Percentiles rank a stretch among this genome's conserved stretches.
These are phyloP conservation scores for Hydrolagus affinis DNA, from an alignment of 2,113 vertebrate genomes.

Conservation along the genomic window DNA sequence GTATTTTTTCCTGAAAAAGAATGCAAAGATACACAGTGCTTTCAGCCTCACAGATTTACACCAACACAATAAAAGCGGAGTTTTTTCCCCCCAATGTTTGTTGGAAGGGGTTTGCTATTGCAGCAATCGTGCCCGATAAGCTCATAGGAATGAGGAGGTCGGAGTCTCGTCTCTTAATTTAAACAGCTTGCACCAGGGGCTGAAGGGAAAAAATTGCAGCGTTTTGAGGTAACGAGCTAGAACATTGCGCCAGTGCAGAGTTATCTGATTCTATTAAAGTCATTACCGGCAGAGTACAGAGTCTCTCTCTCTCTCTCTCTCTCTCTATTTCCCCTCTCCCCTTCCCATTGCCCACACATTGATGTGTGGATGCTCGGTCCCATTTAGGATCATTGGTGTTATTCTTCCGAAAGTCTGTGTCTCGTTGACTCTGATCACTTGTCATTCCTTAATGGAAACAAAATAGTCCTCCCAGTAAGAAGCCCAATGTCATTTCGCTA, in stretches of 20 bases:
- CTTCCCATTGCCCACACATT: neutral
- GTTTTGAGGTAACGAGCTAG: constrained; percentile 31
- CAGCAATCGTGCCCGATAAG: neutral
- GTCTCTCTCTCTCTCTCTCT: neutral
- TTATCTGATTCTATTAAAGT: constrained; percentile 31
- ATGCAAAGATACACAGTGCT: neutral
- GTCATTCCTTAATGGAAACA: constrained; percentile 80
- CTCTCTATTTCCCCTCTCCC: too few species aligned
- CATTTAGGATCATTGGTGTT: constrained; percentile 43
- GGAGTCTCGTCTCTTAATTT: neutral
- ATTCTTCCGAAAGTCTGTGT: constrained; percentile 63
- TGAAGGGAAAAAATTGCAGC: constrained; percentile 15
- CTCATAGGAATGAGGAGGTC: neutral
- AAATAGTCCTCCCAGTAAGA: constrained; percentile 68
- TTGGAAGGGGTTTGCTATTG: neutral
- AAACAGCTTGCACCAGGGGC: constrained; percentile 25
- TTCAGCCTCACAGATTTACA: neutral
- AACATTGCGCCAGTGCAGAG: constrained; percentile 22
- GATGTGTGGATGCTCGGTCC: constrained; percentile 9
- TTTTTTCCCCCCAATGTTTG: neutral
- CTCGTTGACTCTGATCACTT: constrained; percentile 70
- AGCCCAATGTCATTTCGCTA: constrained; percentile 67
- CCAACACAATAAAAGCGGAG: neutral
- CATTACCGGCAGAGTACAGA: constrained; percentile 23
- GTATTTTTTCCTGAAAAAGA: neutral